Percentiles rank a stretch among this genome's conserved stretches.
Evolutionary conservation across 2,888 invertebrate genomes (phyloP).

Genomic region (Synergus laeviventris): DNA sequence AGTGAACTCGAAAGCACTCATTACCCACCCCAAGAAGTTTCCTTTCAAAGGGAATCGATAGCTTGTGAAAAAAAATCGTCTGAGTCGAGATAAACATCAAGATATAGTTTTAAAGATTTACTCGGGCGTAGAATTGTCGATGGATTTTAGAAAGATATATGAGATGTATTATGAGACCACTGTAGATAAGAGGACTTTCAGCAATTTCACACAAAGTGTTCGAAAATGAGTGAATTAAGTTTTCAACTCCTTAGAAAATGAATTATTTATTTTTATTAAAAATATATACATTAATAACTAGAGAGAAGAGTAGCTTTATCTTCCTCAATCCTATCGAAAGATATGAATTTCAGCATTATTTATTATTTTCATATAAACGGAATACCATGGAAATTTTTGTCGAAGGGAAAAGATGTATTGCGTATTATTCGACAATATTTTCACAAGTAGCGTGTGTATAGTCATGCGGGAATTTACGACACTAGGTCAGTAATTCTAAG

Average conservation of each 20-base stretch:
- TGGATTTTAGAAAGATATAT: constrained; percentile 26
- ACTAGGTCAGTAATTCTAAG: constrained; percentile 22
- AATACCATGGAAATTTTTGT: neutral
- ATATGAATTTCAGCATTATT: neutral
- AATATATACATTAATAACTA: too few species aligned
- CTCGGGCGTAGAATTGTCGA: constrained; percentile 9
- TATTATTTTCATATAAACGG: constrained; percentile 12
- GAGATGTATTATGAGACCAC: constrained; percentile 6
- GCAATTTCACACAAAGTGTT: neutral
- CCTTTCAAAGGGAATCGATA: constrained; percentile 31
- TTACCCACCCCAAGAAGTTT: constrained; percentile 29
- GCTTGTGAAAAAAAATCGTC: constrained; percentile 17
- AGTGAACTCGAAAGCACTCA: constrained; percentile 25
- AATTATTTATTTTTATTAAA: too few species aligned
- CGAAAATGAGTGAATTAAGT: too few species aligned
- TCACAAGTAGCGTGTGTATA: neutral
- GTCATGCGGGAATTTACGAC: constrained; percentile 14
- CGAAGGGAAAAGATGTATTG: neutral
- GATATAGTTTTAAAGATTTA: constrained; percentile 31
- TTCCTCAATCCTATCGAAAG: neutral
- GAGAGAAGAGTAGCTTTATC: neutral
- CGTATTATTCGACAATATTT: constrained; percentile 10
- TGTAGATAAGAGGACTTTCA: neutral
- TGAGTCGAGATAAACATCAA: constrained; percentile 32
- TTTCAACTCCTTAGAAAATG: too few species aligned